Conservation (phyloP, 2,888 invertebrate genomes). For the Trichogramma dendrolimi region DNA sequence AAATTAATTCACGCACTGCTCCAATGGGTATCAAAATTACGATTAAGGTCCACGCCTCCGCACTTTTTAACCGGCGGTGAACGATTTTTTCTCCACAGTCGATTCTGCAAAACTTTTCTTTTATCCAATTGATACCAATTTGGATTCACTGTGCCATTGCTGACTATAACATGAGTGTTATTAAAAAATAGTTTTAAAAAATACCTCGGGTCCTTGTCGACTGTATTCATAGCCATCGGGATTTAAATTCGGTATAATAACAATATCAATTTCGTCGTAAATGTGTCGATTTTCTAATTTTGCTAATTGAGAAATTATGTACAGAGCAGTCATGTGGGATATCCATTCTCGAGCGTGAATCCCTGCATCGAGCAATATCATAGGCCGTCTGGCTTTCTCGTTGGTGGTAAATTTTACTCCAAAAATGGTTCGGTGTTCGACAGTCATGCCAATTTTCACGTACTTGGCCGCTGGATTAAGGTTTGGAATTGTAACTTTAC, state of each 20-base stretch:
- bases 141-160: background rate
- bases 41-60: conserved; percentile 69
- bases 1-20: conserved; percentile 50
- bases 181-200: background rate
- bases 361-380: conserved; percentile 61
- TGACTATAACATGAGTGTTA: background rate
- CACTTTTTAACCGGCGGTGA: conserved; percentile 53
- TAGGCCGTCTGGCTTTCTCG: conserved; percentile 52
- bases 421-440: conserved; percentile 48
- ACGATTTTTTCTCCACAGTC: conserved; percentile 65
- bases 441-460: conserved; percentile 15
- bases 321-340: conserved; percentile 59
- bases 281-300: conserved; percentile 55
- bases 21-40: conserved; percentile 73
- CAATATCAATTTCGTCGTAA: conserved; percentile 63
- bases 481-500: too few species aligned
- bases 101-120: conserved; percentile 7
- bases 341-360: conserved; percentile 71
- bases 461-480: too few species aligned
- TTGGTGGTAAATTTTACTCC: conserved; percentile 62
- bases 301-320: conserved; percentile 59
- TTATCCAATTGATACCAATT: background rate
- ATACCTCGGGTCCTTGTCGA: conserved; percentile 34
- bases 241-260: conserved; percentile 63
- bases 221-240: conserved; percentile 69